Conservation (phyloP, 1,140 invertebrate genomes). For the Drosophila lacertosa region DNA sequence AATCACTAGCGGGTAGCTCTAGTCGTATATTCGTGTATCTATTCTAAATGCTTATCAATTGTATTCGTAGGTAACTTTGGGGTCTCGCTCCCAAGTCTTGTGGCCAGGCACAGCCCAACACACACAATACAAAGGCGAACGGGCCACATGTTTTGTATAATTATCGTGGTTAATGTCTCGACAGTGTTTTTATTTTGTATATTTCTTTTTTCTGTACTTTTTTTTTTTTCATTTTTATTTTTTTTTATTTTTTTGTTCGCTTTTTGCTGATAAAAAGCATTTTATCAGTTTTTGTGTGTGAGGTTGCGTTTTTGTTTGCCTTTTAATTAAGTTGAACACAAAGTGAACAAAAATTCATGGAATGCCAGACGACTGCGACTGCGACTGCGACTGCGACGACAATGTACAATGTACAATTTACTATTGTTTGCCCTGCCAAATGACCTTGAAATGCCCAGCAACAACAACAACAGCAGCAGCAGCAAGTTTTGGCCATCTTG, state of each 20-base stretch:
- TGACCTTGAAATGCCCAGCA: conserved; percentile 58
- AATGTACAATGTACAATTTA: conserved; percentile 32
- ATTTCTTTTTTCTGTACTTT: conserved; percentile 33
- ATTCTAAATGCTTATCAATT: conserved; percentile 51
- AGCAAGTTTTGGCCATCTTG: conserved; percentile 24
- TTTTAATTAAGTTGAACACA: conserved; percentile 81
- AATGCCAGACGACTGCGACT: conserved; percentile 25
- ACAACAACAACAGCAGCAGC: conserved; percentile 1
- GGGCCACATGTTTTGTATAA: conserved; percentile 77
- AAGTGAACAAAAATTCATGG: conserved; percentile 49
- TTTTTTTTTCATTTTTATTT: conserved; percentile 40
- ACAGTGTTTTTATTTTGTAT: conserved; percentile 44
- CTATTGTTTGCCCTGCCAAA: conserved; percentile 56
- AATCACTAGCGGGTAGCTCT: conserved; percentile 18
- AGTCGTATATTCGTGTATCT: conserved; percentile 44
- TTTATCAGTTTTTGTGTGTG: conserved; percentile 50
- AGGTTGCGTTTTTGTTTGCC: conserved; percentile 66
- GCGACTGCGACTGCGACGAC: conserved; percentile 7
- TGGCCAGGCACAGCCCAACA: conserved; percentile 13
- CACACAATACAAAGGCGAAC: conserved; percentile 4
- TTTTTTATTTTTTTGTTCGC: conserved; percentile 8
- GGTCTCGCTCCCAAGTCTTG: conserved; percentile 41
- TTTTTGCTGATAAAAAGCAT: conserved; percentile 43
- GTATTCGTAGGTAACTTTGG: conserved; percentile 20
- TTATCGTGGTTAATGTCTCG: conserved; percentile 79